Percentiles rank a stretch among this genome's conserved stretches.
Conservation (phyloP, 2,113 vertebrate species). For the Grantiella picta region DNA sequence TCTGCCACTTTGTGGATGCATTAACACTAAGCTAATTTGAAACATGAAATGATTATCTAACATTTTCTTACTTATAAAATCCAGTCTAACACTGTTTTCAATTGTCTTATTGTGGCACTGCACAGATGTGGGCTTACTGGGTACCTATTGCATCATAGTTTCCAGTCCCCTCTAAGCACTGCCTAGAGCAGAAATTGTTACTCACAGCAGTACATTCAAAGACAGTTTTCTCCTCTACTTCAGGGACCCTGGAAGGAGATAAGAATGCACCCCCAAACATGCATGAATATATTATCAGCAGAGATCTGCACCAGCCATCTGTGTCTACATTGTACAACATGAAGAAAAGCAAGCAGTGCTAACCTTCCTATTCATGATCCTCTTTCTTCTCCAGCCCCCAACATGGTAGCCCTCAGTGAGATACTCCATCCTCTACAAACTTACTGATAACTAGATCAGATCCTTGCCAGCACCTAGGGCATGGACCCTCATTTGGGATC, state of each 20-base stretch:
- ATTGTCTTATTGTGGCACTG: neutral
- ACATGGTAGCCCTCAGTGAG: neutral
- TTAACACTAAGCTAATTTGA: neutral
- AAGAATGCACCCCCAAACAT: neutral
- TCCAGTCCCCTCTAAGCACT: neutral
- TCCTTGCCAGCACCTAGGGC: neutral
- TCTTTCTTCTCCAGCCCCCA: neutral
- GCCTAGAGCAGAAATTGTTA: neutral
- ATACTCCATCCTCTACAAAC: neutral
- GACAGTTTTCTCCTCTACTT: neutral
- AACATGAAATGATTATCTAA: neutral
- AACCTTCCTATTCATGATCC: neutral
- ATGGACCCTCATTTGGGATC: neutral
- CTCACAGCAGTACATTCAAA: neutral
- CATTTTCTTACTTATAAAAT: neutral
- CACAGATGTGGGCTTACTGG: neutral
- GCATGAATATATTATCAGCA: neutral
- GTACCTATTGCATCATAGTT: neutral
- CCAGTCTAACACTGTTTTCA: neutral
- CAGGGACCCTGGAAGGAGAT: neutral
- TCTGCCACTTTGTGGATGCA: neutral
- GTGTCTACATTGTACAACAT: neutral
- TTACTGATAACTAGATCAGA: neutral
- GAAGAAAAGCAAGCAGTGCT: neutral
- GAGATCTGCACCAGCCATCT: neutral